Percentiles rank a stretch among this genome's conserved stretches.
Conservation (phyloP, 2,113 vertebrate genomes). For the Colistium nudipinnis region DNA sequence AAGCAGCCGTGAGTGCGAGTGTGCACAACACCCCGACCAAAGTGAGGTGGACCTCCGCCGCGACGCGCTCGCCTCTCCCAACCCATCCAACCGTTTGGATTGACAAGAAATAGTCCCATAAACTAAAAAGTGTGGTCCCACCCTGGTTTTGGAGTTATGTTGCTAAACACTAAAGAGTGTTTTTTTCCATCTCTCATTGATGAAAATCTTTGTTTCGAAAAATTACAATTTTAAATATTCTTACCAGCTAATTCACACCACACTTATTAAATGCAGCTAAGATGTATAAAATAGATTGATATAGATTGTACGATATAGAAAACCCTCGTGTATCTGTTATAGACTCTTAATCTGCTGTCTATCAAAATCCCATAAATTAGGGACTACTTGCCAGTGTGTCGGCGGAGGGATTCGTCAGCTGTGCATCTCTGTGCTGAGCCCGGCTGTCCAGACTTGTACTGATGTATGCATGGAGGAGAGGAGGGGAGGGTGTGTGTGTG, state of each 20-base stretch:
- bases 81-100: conserved; percentile 54
- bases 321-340: neutral
- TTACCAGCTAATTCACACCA: neutral
- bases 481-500: conserved; percentile 40
- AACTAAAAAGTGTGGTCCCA: conserved; percentile 32
- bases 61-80: conserved; percentile 63
- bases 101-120: conserved; percentile 64
- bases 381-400: conserved; percentile 80
- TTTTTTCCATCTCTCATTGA: too few species aligned
- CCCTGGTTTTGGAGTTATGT: neutral
- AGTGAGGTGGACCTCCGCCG: conserved; percentile 74
- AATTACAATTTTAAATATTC: neutral
- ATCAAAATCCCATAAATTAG: conserved; percentile 66
- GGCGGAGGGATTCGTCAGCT: conserved; percentile 81
- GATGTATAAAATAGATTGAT: neutral
- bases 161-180: neutral
- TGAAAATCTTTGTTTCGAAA: neutral
- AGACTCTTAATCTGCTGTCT: conserved; percentile 50
- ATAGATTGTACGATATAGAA: too few species aligned
- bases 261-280: neutral
- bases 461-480: conserved; percentile 70
- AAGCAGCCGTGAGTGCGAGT: conserved; percentile 23
- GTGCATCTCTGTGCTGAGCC: conserved; percentile 79
- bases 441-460: conserved; percentile 81
- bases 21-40: conserved; percentile 67